Evolutionary conservation across 2,888 invertebrate species (phyloP), one percentile per base, ranked within the genome.

Genomic region (Aspidiotus rigidus): DNA sequence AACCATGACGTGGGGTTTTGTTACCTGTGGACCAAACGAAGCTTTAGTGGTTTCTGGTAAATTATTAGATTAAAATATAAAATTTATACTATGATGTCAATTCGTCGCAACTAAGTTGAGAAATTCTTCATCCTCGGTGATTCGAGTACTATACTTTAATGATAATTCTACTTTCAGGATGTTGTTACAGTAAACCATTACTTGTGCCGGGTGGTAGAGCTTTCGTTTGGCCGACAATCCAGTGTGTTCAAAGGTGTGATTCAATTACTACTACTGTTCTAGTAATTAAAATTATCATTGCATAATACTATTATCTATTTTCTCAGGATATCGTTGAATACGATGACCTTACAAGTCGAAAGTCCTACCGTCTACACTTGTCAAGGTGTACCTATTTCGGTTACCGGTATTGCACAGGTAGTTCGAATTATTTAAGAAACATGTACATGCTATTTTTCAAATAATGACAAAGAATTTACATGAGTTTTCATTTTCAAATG

Each of bases 371-470:
- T 97, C 7, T 96, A 96, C 79, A 96, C 96, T 57, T 90, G 91
- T 76, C 93, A 95, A 80, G 96, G 96, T 69, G 96, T 97, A 40
- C 94, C 96, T 17, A 94, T 97, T 78, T 94, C 95, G 39, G 96
- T 97, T 49, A 96, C 95, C 44, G 96, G 96, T 73, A 95, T 97
- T 75, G 97, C 97, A 67, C 96, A 97, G 86, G 95, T 94, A 79
- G 74, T 75, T 42, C 49, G 10, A 7, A 10, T n/a, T 7, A 28
- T 28, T 28, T 28, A 5, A 3, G 5, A 28, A 28, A 5, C 1
- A 28, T 28, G 28, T 28, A 3, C 28, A 28, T 1, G 5, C 28
- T 28, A 28, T 28, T 28, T 28, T 28, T 28, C n/a, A n/a, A n/a
- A n/a, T n/a, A n/a, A n/a, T n/a, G n/a, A n/a, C n/a, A n/a, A n/a